Conservation (phyloP, 2,113 vertebrate genomes). For the Dromaius novaehollandiae region DNA sequence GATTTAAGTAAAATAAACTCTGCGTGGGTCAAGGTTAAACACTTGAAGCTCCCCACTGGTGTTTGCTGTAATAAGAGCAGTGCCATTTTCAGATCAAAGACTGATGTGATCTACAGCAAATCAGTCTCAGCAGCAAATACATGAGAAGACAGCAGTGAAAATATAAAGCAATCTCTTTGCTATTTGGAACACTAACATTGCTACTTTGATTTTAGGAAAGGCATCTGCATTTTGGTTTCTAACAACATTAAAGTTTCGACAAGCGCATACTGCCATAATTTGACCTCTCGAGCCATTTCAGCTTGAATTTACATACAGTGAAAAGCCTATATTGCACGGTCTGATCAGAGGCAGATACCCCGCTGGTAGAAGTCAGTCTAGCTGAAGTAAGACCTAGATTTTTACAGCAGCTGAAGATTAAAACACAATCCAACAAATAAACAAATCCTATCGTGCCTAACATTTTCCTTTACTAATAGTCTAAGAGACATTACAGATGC, state of each 20-base stretch:
- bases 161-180: background rate
- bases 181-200: background rate
- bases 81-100: background rate
- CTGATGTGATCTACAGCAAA: background rate
- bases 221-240: background rate
- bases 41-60: background rate
- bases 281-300: background rate
- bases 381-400: background rate
- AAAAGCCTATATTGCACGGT: background rate
- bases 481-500: background rate
- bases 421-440: background rate
- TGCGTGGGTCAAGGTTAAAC: conserved; percentile 3
- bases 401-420: background rate
- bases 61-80: background rate
- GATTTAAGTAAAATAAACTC: conserved; percentile 37
- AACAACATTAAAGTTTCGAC: background rate
- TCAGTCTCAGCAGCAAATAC: background rate
- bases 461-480: background rate
- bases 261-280: background rate
- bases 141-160: background rate
- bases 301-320: background rate
- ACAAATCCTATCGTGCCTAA: background rate
- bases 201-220: background rate
- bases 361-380: background rate
- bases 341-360: background rate